Base-by-base conservation (phyloP, 2,888 invertebrate genomes). In the Drosophila ustulata region DNA sequence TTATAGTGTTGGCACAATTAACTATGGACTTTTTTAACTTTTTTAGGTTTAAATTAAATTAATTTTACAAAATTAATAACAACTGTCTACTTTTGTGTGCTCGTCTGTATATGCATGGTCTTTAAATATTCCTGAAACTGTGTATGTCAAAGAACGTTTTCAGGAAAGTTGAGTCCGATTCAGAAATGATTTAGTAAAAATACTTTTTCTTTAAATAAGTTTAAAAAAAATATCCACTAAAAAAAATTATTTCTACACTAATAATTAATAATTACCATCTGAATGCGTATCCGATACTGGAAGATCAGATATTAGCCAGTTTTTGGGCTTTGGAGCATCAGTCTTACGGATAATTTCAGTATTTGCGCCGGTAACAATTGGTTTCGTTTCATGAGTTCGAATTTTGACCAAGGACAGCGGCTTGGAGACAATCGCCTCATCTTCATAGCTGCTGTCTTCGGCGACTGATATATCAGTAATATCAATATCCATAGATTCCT, bases 401-500 rank as follows among this genome's bases (percentile, higher is more conserved):
- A 77, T 61, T 66, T 90, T 89, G 25, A 91, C 84, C 55, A 91
- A 69, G 6, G 91, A 82, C 4, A 89, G 55, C 3, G 88, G 90
- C 41, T 84, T 84, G 8, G 78, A 66, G 30, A 83, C 70, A 62
- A 75, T 71, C 41, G 72, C 6, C 1, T 75, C 71, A 28, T 75
- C 70, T 11, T 78, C 79, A 26, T 45, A 63, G 46, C 66, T 78
- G 49, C 71, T 74, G 18, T 91, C 89, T 51, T 91, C 91, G 52
- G 86, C 87, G 4, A 90, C 89, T 13, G 92, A 91, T 11, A 92
- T 71, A 77, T 93, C 92, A 8, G 93, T 93, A 46, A 93, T 92
- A 69, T 93, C 92, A 64, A 93, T 92, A 69, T 93, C 93, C 52
- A 92, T 81, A 9, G 92, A 91, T 50, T 94, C 93, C 91, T 89